Base-by-base conservation (phyloP, 1,140 invertebrate species). In the Orchesella cincta region DNA sequence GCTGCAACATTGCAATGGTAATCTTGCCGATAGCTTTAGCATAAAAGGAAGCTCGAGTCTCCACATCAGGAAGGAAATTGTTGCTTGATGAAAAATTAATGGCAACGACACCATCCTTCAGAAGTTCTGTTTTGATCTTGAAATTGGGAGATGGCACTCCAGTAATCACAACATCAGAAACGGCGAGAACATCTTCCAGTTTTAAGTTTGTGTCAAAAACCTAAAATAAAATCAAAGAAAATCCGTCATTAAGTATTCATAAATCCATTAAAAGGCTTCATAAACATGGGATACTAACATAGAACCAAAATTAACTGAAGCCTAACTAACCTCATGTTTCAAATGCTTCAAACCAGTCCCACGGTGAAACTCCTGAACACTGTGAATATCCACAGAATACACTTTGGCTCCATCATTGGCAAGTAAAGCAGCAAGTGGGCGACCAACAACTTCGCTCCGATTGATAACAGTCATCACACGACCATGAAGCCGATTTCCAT, bases 331-430 rank as follows among this genome's bases (percentile, higher is more conserved):
- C n/a, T 71, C 77, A 62, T 81, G 80, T 36, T 77, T 79, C 14
- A 34, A 31, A 18, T 33, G 28, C 52, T 52, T 35, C 1, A 79
- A 31, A 12, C 76, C 80, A 16, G 39, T 64, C 20, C 78, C 80
- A 26, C 80, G 74, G 33, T 75, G 35, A 28, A 79, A 81, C 29
- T 77, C 62, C 26, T 74, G 76, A 1, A 79, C 73, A 31, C 64
- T 76, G 29, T 75, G 16, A 18, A 77, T 52, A 46, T 81, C 80
- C 1, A 81, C 77, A 26, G 80, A 81, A 39, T 77, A 81, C 34
- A 81, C 80, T 52, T 74, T 81, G 12, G 80, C 80, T 26, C 80
- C 80, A 34, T 81, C 80, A 57, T 81, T 81, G 18, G 80, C 80
- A 34, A 81, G 62, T 1, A 81, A 36, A 20, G 80, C 80, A 5